phyloP scores from a whole-genome alignment of 2,888 invertebrate genomes.

The Apamea crenata region DNA sequence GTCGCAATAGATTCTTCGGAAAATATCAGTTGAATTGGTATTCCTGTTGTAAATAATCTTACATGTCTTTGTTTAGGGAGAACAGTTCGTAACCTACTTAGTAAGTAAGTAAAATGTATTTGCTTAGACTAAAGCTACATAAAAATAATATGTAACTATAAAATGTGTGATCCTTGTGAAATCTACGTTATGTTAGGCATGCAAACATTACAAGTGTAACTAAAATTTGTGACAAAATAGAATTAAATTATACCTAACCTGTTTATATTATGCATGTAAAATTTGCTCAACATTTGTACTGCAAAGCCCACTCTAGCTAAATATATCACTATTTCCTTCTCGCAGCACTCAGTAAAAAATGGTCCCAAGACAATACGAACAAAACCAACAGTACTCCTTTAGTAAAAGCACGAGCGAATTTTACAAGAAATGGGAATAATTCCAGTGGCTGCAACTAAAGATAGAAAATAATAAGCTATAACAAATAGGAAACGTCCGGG shows the following conservation, averaged over 20 bases:
- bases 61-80: neutral
- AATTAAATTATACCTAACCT: too few relatives aligned
- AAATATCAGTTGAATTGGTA: neutral
- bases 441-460: conserved; percentile 55
- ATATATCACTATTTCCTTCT: conserved; percentile 7
- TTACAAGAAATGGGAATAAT: conserved; percentile 63
- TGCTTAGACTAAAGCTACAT: neutral
- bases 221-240: too few relatives aligned
- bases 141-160: neutral
- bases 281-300: neutral
- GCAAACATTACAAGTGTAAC: too few relatives aligned
- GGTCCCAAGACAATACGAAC: conserved; percentile 40
- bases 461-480: conserved; percentile 73
- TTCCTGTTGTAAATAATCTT: neutral
- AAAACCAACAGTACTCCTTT: conserved; percentile 14
- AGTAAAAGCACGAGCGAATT: conserved; percentile 39
- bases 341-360: conserved; percentile 26
- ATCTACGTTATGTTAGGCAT: neutral
- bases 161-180: neutral
- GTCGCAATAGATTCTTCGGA: neutral
- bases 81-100: neutral
- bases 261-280: too few relatives aligned
- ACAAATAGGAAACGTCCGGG: conserved; percentile 70
- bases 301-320: neutral
- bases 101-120: neutral